A percentile compares a stretch with the other conserved stretches of the same genome.
Evolutionary conservation across 1,140 invertebrate genomes (phyloP).

Genomic region (Drosophila pseudoobscura): DNA sequence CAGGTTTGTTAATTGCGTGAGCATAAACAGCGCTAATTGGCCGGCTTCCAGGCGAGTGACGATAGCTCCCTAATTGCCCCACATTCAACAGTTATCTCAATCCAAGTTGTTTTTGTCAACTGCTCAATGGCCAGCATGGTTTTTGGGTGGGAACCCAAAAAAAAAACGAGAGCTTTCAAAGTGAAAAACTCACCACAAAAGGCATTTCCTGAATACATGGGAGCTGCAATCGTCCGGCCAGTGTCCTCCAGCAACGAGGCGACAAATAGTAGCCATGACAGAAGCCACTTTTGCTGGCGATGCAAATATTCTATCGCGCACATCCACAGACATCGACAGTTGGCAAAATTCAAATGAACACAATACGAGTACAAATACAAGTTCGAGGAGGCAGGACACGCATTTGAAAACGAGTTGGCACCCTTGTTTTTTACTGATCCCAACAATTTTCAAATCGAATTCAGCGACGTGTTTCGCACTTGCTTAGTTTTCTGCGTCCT

Average conservation of each 20-base stretch:
- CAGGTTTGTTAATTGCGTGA: constrained; percentile 52
- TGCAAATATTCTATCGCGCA: constrained; percentile 41
- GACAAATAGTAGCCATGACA: constrained; percentile 35
- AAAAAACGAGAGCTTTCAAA: constrained; percentile 3
- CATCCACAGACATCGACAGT: constrained; percentile 7
- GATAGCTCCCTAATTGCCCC: constrained; percentile 39
- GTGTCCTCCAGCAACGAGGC: constrained; percentile 7
- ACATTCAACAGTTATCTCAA: constrained; percentile 11
- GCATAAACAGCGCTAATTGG: constrained; percentile 61
- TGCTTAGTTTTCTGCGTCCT: constrained; percentile 24
- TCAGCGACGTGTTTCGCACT: constrained; percentile 49
- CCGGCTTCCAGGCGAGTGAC: constrained; percentile 14
- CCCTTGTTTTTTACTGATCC: constrained; percentile 41
- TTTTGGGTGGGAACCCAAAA: no score
- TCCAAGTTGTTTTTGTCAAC: constrained; percentile 31
- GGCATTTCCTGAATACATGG: constrained; percentile 35
- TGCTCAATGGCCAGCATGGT: not conserved
- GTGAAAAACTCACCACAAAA: constrained; percentile 34
- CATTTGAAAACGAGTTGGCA: constrained; percentile 34
- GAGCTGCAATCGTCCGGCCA: constrained; percentile 11
- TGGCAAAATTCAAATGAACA: no score
- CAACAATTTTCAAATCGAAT: constrained; percentile 50
- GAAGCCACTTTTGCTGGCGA: constrained; percentile 41
- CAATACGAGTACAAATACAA: constrained; percentile 19
- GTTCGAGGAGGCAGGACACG: not conserved